A percentile compares a stretch with the other conserved stretches of the same genome.
phyloP scores from a whole-genome alignment of 2,888 invertebrate species.

The Eretmocerus hayati region DNA sequence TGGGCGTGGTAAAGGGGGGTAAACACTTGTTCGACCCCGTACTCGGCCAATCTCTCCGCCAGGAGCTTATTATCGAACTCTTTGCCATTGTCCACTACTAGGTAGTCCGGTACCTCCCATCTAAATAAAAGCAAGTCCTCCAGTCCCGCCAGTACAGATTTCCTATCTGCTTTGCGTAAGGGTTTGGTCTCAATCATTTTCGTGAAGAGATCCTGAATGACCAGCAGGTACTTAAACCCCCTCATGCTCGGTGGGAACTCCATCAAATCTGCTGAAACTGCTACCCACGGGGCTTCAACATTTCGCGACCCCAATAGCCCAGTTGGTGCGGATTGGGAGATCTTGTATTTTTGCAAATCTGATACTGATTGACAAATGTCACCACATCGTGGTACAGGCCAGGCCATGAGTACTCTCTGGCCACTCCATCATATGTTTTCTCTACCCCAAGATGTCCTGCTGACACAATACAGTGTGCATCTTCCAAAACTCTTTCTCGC shows the following conservation, averaged over 20 bases:
- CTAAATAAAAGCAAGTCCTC: not conserved
- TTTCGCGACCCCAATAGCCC: no score
- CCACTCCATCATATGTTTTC: conserved; percentile 14
- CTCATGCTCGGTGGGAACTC: not conserved
- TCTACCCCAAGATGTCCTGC: conserved; percentile 8
- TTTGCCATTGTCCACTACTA: not conserved
- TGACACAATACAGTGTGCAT: conserved; percentile 20
- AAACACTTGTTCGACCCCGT: no score
- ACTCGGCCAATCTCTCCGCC: no score
- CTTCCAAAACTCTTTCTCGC: conserved; percentile 5
- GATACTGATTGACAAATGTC: not conserved
- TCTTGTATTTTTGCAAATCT: not conserved
- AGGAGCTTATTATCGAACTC: no score
- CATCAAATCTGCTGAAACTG: conserved; percentile 8
- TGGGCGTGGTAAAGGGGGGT: not conserved
- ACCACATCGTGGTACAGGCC: not conserved
- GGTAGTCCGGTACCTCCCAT: not conserved
- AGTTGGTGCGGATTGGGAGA: no score
- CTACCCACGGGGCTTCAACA: not conserved
- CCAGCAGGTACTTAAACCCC: not conserved
- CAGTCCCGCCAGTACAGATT: not conserved
- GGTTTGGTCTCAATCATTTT: not conserved
- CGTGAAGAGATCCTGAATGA: not conserved
- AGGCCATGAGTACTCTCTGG: conserved; percentile 3
- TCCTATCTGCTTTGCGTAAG: not conserved